Evolutionary conservation across 2,113 vertebrate species (phyloP), one percentile per base, ranked within the genome.

Genomic region (Elgaria multicarinata): DNA sequence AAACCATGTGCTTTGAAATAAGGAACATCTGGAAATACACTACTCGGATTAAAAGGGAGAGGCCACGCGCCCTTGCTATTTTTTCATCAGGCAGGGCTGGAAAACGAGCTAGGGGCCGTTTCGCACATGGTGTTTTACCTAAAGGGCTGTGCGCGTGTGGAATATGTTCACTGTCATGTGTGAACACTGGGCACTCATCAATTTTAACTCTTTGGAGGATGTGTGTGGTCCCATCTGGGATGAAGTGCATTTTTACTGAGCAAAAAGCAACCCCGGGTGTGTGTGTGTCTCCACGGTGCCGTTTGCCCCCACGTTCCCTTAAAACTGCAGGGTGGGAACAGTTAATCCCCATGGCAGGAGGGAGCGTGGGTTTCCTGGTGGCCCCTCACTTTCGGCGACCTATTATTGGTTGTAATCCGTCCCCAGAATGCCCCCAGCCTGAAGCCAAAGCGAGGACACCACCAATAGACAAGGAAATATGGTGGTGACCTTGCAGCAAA

Each of bases 1-100:
- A 95, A 83, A 39, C 66, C 42, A 94, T 75, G 81, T 69, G 89
- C 90, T 85, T 64, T 72, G 9, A 0, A 90, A 90, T 76, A 91
- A 79, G 88, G 55, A 92, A 3, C 50, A 87, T 85, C 6, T 22
- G 87, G 69, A 75, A 64, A 83, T 6, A 12, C n/a, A n/a, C 55
- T 12, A 20, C 85, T 64, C 53, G 62, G 8, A 20, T 74, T 86
- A 42, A n/a, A 62, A 33, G 24, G 58, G 33, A 75, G 71, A 50
- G 46, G 10, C 50, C n/a, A 26, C 22, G 42, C 26, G 3, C 67
- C 18, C 31, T 24, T 50, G 13, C 20, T 75, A 18, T 4, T 28
- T 26, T 75, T 58, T 42, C 46, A 86, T 74, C 50, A 36, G n/a
- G n/a, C 69, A 72, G 9, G 46, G 39, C 33, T 74, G 66, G 83